These are phyloP conservation scores for Vollenhovia emeryi DNA, from an alignment of 1,140 invertebrate genomes.

Conservation along the genomic window DNA sequence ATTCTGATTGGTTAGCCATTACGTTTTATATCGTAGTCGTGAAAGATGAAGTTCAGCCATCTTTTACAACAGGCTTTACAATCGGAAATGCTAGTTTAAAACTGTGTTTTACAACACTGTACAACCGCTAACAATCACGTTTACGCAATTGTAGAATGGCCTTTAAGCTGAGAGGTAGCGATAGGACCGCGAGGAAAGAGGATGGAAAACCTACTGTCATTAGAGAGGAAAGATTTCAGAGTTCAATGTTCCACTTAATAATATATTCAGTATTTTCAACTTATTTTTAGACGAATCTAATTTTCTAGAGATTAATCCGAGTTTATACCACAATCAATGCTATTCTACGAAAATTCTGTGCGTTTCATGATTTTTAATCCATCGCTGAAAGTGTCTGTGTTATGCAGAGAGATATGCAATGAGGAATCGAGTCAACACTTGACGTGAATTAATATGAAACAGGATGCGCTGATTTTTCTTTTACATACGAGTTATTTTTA, in stretches of 20 bases:
- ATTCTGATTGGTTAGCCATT: no score
- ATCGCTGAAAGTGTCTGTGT: slow-evolving; percentile 60
- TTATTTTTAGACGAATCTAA: slow-evolving; percentile 48
- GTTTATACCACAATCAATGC: slow-evolving; percentile 40
- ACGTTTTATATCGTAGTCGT: no score
- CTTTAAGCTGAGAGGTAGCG: slow-evolving; percentile 64
- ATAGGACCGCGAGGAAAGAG: slow-evolving; percentile 52
- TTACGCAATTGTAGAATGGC: no score
- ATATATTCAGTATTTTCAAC: slow-evolving; percentile 60
- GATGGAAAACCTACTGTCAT: background rate
- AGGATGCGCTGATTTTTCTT: slow-evolving; percentile 1
- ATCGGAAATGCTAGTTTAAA: no score
- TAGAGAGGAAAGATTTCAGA: slow-evolving; percentile 10
- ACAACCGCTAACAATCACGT: no score
- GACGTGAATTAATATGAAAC: background rate
- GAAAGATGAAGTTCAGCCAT: no score
- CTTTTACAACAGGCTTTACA: no score
- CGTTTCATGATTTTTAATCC: slow-evolving; percentile 49
- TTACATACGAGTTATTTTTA: slow-evolving; percentile 5
- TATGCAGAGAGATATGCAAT: slow-evolving; percentile 19
- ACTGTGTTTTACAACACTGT: no score
- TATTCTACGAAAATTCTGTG: slow-evolving; percentile 35
- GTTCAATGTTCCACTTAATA: slow-evolving; percentile 41
- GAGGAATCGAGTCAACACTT: background rate
- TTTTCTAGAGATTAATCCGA: slow-evolving; percentile 48